phyloP scores from a whole-genome alignment of 2,888 invertebrate genomes.

The Hololepta plana region DNA sequence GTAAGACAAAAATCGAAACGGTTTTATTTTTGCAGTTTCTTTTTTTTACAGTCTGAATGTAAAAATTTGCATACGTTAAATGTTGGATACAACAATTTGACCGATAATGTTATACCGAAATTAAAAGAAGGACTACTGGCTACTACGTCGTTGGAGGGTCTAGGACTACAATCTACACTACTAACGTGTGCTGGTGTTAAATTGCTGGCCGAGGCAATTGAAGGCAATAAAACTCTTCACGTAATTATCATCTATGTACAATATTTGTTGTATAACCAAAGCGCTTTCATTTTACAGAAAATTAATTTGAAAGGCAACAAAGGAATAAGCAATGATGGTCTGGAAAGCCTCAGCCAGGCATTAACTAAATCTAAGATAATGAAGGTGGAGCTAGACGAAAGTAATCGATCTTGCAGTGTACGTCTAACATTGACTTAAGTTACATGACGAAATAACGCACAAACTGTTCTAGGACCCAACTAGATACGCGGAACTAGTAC shows the following conservation, averaged over 20 bases:
- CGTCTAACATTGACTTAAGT: no score
- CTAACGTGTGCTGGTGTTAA: constrained; percentile 21
- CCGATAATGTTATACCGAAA: constrained; percentile 18
- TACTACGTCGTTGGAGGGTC: constrained; percentile 19
- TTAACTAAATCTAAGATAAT: constrained; percentile 20
- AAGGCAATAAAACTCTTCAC: constrained; percentile 18
- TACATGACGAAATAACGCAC: no score
- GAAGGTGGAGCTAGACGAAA: constrained; percentile 22
- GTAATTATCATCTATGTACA: constrained; percentile 11
- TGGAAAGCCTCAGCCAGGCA: constrained; percentile 20
- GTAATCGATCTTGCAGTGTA: constrained; percentile 21
- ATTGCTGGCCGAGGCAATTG: constrained; percentile 17
- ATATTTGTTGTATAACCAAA: no score
- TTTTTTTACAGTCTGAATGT: constrained; percentile 17
- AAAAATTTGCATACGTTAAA: constrained; percentile 21
- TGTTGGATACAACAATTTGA: constrained; percentile 22
- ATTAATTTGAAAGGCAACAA: constrained; percentile 24
- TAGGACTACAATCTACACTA: constrained; percentile 22
- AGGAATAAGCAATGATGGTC: constrained; percentile 20
- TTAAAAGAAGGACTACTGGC: constrained; percentile 15
- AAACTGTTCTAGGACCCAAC: constrained; percentile 17
- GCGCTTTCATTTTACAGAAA: constrained; percentile 17
- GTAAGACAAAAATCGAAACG: constrained; percentile 1
- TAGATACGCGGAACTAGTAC: constrained; percentile 19
- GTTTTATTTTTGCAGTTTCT: constrained; percentile 5